Evolutionary conservation across 2,888 invertebrate genomes (phyloP), one percentile per base, ranked within the genome.

Genomic region (Osmoderma eremita): DNA sequence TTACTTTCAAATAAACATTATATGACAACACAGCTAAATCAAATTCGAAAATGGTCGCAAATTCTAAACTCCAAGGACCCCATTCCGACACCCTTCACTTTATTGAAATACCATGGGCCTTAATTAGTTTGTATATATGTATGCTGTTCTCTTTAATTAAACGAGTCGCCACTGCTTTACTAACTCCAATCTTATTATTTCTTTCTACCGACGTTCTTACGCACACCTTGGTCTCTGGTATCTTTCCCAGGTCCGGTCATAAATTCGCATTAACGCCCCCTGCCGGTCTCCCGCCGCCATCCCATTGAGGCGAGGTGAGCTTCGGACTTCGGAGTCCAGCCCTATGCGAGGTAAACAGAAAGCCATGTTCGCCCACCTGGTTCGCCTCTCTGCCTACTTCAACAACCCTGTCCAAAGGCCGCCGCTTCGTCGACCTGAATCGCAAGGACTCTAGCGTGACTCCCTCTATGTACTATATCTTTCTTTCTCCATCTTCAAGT

Each of bases 181-280:
- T n/a, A n/a, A n/a, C 22, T 17, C 30, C 18, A 13, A 30, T 1
- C 30, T 2, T n/a, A n/a, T n/a, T n/a, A n/a, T 30, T 56, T 45
- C 38, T 24, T 49, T 58, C 56, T 38, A 24, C 45, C 45, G 24
- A n/a, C n/a, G n/a, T n/a, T 45, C 45, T 45, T 45, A 61, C 58
- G 58, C 58, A 30, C 30, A 61, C 45, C 58, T 61, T 61, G 30
- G 42, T 42, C 58, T 45, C 48, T n/a, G n/a, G 48, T 56, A 49
- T 56, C 38, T 65, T 48, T 39, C 65, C 36, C 58, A 58, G 22
- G 56, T 65, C 65, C 49, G 39, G 65, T 68, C 67, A 70, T 71
- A 70, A 70, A 71, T 70, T 70, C 67, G 67, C 65, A 70, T 71
- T 71, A 70, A 61, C 64, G 65, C 45, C 56, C 61, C 48, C 56